A percentile compares a stretch with the other conserved stretches of the same genome.
Evolutionary conservation across 2,113 vertebrate genomes (phyloP).

Genomic region (Podilymbus podiceps): DNA sequence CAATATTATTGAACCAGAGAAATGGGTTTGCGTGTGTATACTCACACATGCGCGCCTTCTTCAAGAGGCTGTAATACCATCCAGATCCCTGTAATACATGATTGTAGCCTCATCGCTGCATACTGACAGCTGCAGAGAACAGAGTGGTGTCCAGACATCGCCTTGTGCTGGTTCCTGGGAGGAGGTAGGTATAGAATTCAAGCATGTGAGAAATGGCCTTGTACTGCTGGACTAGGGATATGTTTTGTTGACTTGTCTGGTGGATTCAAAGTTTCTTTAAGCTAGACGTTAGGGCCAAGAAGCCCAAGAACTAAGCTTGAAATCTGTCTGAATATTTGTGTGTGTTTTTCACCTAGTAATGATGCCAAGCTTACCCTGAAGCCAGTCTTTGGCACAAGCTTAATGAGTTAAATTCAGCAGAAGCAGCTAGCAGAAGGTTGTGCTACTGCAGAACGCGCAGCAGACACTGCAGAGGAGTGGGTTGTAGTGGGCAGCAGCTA

Average conservation of each 20-base stretch:
- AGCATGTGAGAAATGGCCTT: not conserved
- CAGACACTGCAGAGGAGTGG: constrained; percentile 13
- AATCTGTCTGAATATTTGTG: not conserved
- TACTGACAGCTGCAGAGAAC: not conserved
- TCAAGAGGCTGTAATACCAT: not conserved
- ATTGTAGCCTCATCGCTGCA: not conserved
- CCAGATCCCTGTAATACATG: not conserved
- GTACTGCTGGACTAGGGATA: not conserved
- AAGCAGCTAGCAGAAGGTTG: constrained; percentile 25
- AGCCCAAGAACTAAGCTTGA: not conserved
- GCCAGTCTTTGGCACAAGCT: not conserved
- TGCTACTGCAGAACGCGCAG: not conserved
- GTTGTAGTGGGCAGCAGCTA: constrained; percentile 6
- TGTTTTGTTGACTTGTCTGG: not conserved
- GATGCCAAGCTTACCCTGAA: constrained; percentile 5
- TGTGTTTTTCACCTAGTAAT: not conserved
- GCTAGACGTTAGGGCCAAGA: not conserved
- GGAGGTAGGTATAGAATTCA: not conserved
- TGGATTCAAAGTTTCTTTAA: not conserved
- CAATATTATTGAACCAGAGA: not conserved
- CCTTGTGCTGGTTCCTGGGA: not conserved
- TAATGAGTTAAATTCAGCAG: not conserved
- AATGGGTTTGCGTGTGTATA: not conserved
- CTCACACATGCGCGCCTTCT: not conserved
- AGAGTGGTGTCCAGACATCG: not conserved